Evolutionary conservation across 2,888 invertebrate species (phyloP).

Genomic region (Steinernema scapterisci): DNA sequence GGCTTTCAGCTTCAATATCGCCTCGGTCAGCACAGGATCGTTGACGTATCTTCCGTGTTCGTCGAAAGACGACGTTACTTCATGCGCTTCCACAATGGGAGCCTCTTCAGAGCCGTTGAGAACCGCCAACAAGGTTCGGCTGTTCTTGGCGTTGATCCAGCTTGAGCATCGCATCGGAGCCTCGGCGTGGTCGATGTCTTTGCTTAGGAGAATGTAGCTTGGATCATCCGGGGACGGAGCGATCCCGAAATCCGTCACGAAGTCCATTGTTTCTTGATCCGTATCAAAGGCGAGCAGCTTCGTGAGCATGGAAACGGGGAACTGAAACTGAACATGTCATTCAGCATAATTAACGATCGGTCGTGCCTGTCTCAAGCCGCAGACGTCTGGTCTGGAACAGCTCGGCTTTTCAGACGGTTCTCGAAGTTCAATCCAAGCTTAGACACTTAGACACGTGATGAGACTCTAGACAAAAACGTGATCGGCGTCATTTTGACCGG

Average conservation of each 20-base stretch:
- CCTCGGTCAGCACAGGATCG: no score
- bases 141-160: not conserved
- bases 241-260: constrained; percentile 40
- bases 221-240: not conserved
- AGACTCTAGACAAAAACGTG: constrained; percentile 17
- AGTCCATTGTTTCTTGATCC: constrained; percentile 40
- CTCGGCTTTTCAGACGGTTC: no score
- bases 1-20: no score
- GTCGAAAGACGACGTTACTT: not conserved
- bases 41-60: no score
- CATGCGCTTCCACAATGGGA: not conserved
- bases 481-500: no score
- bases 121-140: not conserved
- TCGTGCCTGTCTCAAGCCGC: no score
- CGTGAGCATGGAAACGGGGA: not conserved
- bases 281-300: constrained; percentile 49
- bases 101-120: not conserved
- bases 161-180: not conserved
- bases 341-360: no score
- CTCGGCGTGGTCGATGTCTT: not conserved
- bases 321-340: no score
- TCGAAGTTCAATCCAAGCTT: no score
- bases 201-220: not conserved
- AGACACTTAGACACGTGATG: no score
- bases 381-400: no score